Evolutionary conservation across 2,797 vertebrate species (phyloP), one percentile per base, ranked within the genome.

Genomic region (Rhyacichthys aspro): DNA sequence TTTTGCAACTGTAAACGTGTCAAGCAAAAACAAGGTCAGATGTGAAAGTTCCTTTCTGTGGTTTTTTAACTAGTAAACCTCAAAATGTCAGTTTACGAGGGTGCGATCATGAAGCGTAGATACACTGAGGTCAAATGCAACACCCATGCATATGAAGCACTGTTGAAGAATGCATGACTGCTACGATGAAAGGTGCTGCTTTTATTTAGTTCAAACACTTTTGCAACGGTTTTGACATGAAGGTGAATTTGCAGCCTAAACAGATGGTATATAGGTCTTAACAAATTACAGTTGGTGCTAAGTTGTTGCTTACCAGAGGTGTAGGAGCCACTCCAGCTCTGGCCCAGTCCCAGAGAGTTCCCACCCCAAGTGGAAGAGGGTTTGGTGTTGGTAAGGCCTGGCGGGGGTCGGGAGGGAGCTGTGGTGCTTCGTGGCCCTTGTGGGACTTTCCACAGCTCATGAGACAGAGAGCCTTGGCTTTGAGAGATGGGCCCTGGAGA

Each of bases 391-490:
- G 95, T 95, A 65, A 99, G 86, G 77, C 97, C 97, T 38, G 97
- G 97, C 3, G 97, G 97, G 3, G 97, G 97, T 70, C 97, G 93
- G 0, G 96, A 94, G 9, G 96, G 96, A 57, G 96, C 94, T 11
- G 91, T 87, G 82, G 92, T 92, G 90, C 92, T 96, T 83, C 96
- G 95, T 15, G 94, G 94, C 23, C 91, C 92, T 71, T 92, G 93
- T 17, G 93, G 92, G 63, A 98, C 97, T 90, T 98, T 99, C 97
- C 97, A 99, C 70, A 99, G 92, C 82, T 99, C 97, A 0, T 98
- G 97, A 62, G 96, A 97, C 62, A 98, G 89, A 70, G 97, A 96
- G 73, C 91, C 93, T 92, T 97, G 97, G 8, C 92, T 94, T 92
- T 98, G 97, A 74, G 96, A 93, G 84, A 96, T 95, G 11, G 96